These are phyloP conservation scores for Ladona fulva DNA, from an alignment of 1,140 invertebrate species.

Conservation along the genomic window DNA sequence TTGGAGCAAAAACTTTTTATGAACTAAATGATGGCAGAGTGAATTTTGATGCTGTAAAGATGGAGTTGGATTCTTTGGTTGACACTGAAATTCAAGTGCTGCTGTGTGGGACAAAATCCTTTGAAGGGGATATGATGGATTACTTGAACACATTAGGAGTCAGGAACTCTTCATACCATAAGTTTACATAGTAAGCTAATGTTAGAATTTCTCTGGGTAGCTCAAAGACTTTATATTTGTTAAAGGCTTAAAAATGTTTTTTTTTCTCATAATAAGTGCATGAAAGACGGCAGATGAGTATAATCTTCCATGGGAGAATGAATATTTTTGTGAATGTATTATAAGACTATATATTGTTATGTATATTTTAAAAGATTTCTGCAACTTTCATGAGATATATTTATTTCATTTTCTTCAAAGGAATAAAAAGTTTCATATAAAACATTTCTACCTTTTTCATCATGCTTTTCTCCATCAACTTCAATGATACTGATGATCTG, in stretches of 20 bases:
- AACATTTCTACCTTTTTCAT: background rate
- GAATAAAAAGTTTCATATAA: background rate
- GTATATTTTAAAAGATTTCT: background rate
- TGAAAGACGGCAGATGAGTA: too few species aligned
- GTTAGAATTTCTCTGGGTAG: conserved; percentile 22
- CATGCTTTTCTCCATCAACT: conserved; percentile 1
- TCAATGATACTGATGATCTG: conserved; percentile 20
- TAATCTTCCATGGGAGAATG: background rate
- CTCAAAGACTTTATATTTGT: conserved; percentile 26
- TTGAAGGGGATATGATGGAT: conserved; percentile 35
- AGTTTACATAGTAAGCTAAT: conserved; percentile 19
- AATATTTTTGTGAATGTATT: conserved; percentile 1
- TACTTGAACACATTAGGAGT: conserved; percentile 28
- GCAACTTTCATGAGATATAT: background rate
- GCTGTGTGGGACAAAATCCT: conserved; percentile 38
- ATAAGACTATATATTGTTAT: background rate
- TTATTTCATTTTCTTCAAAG: background rate
- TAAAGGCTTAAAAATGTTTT: conserved; percentile 27
- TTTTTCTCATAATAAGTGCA: background rate
- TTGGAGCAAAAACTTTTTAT: conserved; percentile 24
- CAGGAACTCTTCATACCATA: conserved; percentile 23
- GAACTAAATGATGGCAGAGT: conserved; percentile 28
- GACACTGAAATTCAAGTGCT: conserved; percentile 29
- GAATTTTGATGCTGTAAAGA: conserved; percentile 23
- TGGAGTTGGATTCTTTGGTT: conserved; percentile 22